These are phyloP conservation scores for Romanogobio albipinnatus DNA, from an alignment of 2,113 vertebrate genomes.

Conservation along the genomic window DNA sequence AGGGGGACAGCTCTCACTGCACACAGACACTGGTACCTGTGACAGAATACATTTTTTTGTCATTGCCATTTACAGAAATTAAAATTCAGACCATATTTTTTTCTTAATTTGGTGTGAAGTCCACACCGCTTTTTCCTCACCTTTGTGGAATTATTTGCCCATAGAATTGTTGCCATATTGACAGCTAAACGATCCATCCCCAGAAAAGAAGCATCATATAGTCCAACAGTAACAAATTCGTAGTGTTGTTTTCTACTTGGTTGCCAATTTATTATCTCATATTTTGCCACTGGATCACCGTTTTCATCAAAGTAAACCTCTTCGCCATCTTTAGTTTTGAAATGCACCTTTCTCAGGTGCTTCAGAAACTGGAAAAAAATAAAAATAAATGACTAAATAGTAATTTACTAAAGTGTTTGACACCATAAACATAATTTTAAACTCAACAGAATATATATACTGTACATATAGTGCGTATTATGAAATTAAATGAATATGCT, in stretches of 20 bases:
- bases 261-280: slow-evolving; percentile 78
- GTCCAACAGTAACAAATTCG: slow-evolving; percentile 71
- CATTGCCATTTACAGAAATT: no score
- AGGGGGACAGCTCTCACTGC: slow-evolving; percentile 68
- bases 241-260: slow-evolving; percentile 52
- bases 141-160: slow-evolving; percentile 62
- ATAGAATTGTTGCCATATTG: slow-evolving; percentile 62
- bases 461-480: not conserved
- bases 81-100: not conserved
- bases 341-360: slow-evolving; percentile 60
- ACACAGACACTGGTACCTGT: slow-evolving; percentile 73
- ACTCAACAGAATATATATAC: not conserved
- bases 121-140: slow-evolving; percentile 46
- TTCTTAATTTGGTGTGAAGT: no score
- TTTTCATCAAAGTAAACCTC: slow-evolving; percentile 71
- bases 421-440: not conserved
- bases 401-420: not conserved
- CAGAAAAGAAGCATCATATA: slow-evolving; percentile 69
- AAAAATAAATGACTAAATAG: not conserved
- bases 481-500: not conserved
- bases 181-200: slow-evolving; percentile 61
- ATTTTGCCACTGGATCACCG: slow-evolving; percentile 72
- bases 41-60: not conserved
- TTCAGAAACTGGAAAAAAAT: slow-evolving; percentile 67
- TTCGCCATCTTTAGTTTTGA: slow-evolving; percentile 73